phyloP scores from a whole-genome alignment of 1,140 invertebrate species.

The Heliconius hermathena region DNA sequence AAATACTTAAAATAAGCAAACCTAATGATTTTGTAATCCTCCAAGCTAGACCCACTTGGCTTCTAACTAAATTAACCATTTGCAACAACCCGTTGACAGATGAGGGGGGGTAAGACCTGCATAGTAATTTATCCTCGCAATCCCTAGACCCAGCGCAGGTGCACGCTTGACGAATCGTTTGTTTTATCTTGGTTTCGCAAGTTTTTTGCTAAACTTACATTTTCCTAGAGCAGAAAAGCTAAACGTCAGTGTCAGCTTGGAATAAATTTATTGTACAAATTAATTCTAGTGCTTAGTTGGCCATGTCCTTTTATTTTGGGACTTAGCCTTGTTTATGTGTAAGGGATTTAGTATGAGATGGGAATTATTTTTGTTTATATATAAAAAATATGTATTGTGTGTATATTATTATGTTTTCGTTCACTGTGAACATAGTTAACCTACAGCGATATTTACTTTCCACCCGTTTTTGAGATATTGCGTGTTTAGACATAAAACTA shows the following conservation, averaged over 20 bases:
- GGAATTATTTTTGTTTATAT: background rate
- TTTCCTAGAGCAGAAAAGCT: constrained; percentile 16
- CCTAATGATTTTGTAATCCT: background rate
- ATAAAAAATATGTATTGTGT: background rate
- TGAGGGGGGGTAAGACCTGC: constrained; percentile 58
- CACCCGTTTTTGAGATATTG: no score
- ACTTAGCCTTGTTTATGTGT: constrained; percentile 3
- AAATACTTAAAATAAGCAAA: background rate
- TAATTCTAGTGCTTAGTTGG: constrained; percentile 7
- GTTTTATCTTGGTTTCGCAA: constrained; percentile 56
- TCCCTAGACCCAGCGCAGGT: constrained; percentile 64
- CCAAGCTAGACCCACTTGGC: background rate
- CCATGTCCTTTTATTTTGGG: background rate
- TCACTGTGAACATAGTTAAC: no score
- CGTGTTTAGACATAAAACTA: no score
- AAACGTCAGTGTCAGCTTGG: constrained; percentile 18
- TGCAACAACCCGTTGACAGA: constrained; percentile 39
- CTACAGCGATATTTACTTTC: no score
- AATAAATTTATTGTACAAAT: constrained; percentile 11
- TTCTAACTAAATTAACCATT: background rate
- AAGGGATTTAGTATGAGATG: background rate
- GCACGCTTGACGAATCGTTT: constrained; percentile 64
- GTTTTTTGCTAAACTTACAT: constrained; percentile 55
- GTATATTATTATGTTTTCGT: no score
- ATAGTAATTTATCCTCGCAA: constrained; percentile 67